Evolutionary conservation across 2,113 vertebrate species (phyloP).

Genomic region (Pangasianodon hypophthalmus): DNA sequence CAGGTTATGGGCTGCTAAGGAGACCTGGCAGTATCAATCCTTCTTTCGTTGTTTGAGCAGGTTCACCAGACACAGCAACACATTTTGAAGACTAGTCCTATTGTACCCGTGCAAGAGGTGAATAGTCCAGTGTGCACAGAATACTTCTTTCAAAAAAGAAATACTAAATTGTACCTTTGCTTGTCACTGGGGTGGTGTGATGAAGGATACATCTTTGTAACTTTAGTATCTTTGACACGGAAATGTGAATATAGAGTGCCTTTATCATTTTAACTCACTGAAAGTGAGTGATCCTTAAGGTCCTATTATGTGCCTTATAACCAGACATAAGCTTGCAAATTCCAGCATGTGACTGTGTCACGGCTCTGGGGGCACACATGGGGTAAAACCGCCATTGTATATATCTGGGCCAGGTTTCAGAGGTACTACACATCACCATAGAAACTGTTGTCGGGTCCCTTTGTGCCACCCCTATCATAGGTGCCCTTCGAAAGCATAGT

Average conservation of each 20-base stretch:
- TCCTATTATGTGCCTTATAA: not conserved
- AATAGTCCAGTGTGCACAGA: not conserved
- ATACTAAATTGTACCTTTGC: not conserved
- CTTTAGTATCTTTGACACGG: not conserved
- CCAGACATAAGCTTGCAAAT: not conserved
- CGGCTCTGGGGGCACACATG: not conserved
- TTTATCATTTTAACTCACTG: not conserved
- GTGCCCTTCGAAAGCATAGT: not conserved
- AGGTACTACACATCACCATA: not conserved
- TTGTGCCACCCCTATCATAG: not conserved
- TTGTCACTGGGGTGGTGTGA: not conserved
- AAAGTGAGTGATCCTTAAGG: not conserved
- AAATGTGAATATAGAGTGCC: not conserved
- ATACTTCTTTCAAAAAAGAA: too few relatives aligned
- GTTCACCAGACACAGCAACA: not conserved
- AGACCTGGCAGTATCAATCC: not conserved
- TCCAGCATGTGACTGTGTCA: not conserved
- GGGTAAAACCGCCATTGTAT: not conserved
- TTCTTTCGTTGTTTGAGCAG: not conserved
- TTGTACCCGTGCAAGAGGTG: not conserved
- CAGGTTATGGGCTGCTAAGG: not conserved
- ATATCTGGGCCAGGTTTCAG: not conserved
- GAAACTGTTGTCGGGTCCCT: slow-evolving; percentile 1
- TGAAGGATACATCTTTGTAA: not conserved
- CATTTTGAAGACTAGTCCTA: not conserved